Evolutionary conservation across 2,888 invertebrate species (phyloP).

Genomic region (Dasysyrphus tricinctus): DNA sequence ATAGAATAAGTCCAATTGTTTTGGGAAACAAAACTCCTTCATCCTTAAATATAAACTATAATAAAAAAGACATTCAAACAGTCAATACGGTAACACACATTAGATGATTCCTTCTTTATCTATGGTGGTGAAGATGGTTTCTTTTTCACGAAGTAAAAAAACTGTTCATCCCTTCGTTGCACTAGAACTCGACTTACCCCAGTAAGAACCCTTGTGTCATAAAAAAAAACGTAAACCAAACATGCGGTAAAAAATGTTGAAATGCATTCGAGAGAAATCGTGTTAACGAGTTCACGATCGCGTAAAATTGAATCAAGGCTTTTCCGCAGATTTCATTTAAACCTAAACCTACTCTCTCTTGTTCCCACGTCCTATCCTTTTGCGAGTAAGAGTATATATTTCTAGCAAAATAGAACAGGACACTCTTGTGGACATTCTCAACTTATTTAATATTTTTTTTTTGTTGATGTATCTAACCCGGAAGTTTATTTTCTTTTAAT

Average conservation of each 20-base stretch:
- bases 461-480: slow-evolving; percentile 18
- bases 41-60: slow-evolving; percentile 36
- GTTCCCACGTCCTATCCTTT: no score
- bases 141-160: neutral
- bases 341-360: slow-evolving; percentile 37
- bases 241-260: slow-evolving; percentile 76
- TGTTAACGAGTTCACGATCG: slow-evolving; percentile 81
- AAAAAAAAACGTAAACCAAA: slow-evolving; percentile 40
- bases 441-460: slow-evolving; percentile 5
- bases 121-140: neutral
- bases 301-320: slow-evolving; percentile 84
- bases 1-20: slow-evolving; percentile 48
- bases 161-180: slow-evolving; percentile 44
- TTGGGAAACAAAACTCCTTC: slow-evolving; percentile 31
- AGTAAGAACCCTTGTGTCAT: neutral
- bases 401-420: slow-evolving; percentile 49
- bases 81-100: slow-evolving; percentile 44
- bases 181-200: slow-evolving; percentile 26
- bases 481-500: slow-evolving; percentile 73
- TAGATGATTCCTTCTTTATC: slow-evolving; percentile 31
- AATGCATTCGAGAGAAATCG: slow-evolving; percentile 78
- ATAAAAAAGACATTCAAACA: slow-evolving; percentile 23
- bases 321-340: slow-evolving; percentile 82
- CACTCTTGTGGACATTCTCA: slow-evolving; percentile 59
- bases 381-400: neutral